Percentiles rank a stretch among this genome's conserved stretches.
Conservation (phyloP, 2,797 vertebrate species). For the Meriones psammophilus region DNA sequence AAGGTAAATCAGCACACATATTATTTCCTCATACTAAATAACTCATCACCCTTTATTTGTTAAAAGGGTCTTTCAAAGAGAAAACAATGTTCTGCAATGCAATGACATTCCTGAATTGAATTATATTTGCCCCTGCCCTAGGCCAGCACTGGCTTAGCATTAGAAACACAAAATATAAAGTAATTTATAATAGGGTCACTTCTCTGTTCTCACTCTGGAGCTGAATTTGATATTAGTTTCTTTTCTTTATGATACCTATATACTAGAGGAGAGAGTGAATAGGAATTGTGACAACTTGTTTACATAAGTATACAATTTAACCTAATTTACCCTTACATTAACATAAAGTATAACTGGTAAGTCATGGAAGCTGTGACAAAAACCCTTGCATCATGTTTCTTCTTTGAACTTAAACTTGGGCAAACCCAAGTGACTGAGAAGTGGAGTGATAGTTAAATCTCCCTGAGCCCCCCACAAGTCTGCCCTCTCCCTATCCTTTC, state of each 20-base stretch:
- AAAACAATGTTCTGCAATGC: constrained; percentile 36
- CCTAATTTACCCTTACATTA: neutral
- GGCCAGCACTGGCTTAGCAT: neutral
- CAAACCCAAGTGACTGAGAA: neutral
- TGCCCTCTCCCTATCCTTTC: neutral
- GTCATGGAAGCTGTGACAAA: neutral
- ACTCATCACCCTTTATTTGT: neutral
- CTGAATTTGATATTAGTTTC: neutral
- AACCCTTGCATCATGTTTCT: neutral
- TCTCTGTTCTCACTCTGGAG: constrained; percentile 2
- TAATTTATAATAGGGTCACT: neutral
- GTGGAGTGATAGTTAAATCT: neutral
- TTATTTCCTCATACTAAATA: constrained; percentile 29
- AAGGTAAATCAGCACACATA: constrained; percentile 36
- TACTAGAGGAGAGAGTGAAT: neutral
- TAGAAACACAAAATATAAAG: neutral
- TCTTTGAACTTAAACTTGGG: neutral
- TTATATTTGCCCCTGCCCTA: constrained; percentile 3
- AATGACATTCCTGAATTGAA: neutral
- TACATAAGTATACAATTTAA: neutral
- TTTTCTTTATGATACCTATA: neutral
- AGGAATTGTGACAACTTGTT: neutral
- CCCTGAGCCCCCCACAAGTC: neutral
- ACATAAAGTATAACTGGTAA: constrained; percentile 35
- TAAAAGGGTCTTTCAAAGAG: constrained; percentile 43